A percentile compares a stretch with the other conserved stretches of the same genome.
Conservation (phyloP, 2,888 invertebrate species). For the Drosophila affinis region DNA sequence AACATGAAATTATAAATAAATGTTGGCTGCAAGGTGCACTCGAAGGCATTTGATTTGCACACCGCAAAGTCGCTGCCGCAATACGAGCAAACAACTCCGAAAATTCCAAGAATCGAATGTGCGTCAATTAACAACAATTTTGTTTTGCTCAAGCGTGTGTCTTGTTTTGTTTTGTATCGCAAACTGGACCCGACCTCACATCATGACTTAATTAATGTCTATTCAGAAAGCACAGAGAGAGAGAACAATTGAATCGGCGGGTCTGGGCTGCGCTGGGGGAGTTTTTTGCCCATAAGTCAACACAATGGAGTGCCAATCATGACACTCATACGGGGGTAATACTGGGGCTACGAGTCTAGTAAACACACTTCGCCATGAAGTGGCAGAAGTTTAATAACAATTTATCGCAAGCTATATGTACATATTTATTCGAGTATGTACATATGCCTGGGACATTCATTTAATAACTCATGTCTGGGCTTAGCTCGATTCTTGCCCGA, state of each 20-base stretch:
- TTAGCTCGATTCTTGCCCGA: slow-evolving; percentile 25
- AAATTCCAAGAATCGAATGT: slow-evolving; percentile 68
- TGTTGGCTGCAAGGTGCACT: slow-evolving; percentile 4
- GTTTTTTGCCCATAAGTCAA: slow-evolving; percentile 5
- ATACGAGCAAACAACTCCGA: slow-evolving; percentile 44
- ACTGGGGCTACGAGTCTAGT: slow-evolving; percentile 15
- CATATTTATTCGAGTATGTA: not conserved
- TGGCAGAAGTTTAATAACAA: slow-evolving; percentile 38
- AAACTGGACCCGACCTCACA: slow-evolving; percentile 19
- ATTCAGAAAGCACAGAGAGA: slow-evolving; percentile 30
- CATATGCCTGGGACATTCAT: slow-evolving; percentile 23
- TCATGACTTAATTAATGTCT: slow-evolving; percentile 55
- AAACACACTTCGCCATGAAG: slow-evolving; percentile 10
- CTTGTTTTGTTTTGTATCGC: not conserved
- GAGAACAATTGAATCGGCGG: slow-evolving; percentile 16
- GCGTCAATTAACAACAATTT: slow-evolving; percentile 53
- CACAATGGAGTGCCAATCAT: slow-evolving; percentile 25
- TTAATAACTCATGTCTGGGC: slow-evolving; percentile 23
- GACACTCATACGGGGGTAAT: slow-evolving; percentile 11
- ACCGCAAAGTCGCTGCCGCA: not conserved
- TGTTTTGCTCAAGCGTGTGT: slow-evolving; percentile 11
- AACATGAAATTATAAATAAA: slow-evolving; percentile 39
- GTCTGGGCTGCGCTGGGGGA: not conserved
- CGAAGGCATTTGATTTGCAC: not conserved
- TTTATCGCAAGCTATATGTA: slow-evolving; percentile 21